Evolutionary conservation across 2,113 vertebrate genomes (phyloP), one percentile per base, ranked within the genome.

Genomic region (Scytalopus superciliaris): DNA sequence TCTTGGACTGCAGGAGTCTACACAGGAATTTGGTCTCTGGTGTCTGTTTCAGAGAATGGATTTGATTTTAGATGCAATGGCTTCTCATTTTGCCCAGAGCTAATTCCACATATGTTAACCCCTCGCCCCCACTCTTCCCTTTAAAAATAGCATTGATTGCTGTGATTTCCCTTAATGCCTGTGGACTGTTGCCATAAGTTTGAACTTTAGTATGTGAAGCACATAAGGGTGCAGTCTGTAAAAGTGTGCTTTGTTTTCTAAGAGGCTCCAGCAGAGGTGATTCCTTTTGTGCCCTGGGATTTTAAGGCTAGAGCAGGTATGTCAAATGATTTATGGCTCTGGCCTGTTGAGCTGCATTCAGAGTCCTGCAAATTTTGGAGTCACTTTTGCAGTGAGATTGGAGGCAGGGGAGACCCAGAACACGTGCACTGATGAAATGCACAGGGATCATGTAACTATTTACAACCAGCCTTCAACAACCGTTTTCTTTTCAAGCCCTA

Each of bases 31-130:
- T 84, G 83, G 90, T 68, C 83, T 52, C 88, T 56, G 93, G 95
- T 96, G 77, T 96, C 96, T 96, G 1, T 96, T 93, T 97, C 96
- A 96, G 93, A 79, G 94, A 96, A 97, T 93, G 96, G 86, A 96
- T 97, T 97, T 96, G 95, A 94, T 96, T 96, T 96, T 96, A 96
- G 83, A 93, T 70, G 96, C 92, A 90, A 92, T 93, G 95, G 96
- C 96, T 93, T 97, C 96, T 96, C 96, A 57, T 95, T 96, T 97
- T 96, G 96, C 96, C 95, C 86, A 76, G 93, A 93, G 96, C 96
- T 97, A 97, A 97, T 97, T 97, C 96, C 94, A 94, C 96, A 97
- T 97, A 93, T 95, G 96, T 96, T 96, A 96, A 96, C 94, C 94
- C 90, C 88, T 94, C 88, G 86, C 94, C 94, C 94, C 95, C 89